Percentiles rank a stretch among this genome's conserved stretches.
These are phyloP conservation scores for Tortrix viridana DNA, from an alignment of 2,888 invertebrate genomes.

Conservation along the genomic window DNA sequence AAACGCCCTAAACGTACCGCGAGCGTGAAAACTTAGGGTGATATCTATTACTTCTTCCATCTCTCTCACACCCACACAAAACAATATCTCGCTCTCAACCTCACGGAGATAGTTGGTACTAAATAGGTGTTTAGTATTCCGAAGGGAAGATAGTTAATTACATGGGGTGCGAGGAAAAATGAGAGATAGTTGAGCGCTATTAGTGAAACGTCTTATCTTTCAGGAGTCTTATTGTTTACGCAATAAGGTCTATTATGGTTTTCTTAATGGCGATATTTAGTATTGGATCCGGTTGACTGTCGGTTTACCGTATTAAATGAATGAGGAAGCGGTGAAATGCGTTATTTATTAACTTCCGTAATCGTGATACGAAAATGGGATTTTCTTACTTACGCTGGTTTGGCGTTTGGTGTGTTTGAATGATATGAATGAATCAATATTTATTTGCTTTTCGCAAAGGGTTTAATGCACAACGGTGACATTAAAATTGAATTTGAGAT, in stretches of 20 bases:
- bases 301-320: slow-evolving; percentile 64
- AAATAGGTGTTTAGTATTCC: slow-evolving; percentile 84
- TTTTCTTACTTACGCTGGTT: slow-evolving; percentile 1
- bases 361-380: slow-evolving; percentile 21
- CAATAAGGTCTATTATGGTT: slow-evolving; percentile 42
- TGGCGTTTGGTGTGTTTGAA: neutral
- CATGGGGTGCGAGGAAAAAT: slow-evolving; percentile 78
- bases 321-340: slow-evolving; percentile 54
- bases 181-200: slow-evolving; percentile 46
- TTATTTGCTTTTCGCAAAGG: too few species aligned
- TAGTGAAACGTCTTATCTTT: slow-evolving; percentile 24
- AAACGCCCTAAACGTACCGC: slow-evolving; percentile 62
- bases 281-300: slow-evolving; percentile 45
- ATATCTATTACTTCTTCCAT: slow-evolving; percentile 57
- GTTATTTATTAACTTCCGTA: slow-evolving; percentile 32
- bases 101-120: slow-evolving; percentile 67
- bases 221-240: slow-evolving; percentile 34
- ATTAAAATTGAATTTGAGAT: too few species aligned
- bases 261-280: slow-evolving; percentile 25
- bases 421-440: neutral
- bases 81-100: slow-evolving; percentile 49
- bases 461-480: too few species aligned
- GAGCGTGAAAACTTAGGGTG: slow-evolving; percentile 68
- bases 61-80: slow-evolving; percentile 52
- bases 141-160: slow-evolving; percentile 81